Base-by-base conservation (phyloP, 2,113 vertebrate species). In the Falcunculus frontatus region DNA sequence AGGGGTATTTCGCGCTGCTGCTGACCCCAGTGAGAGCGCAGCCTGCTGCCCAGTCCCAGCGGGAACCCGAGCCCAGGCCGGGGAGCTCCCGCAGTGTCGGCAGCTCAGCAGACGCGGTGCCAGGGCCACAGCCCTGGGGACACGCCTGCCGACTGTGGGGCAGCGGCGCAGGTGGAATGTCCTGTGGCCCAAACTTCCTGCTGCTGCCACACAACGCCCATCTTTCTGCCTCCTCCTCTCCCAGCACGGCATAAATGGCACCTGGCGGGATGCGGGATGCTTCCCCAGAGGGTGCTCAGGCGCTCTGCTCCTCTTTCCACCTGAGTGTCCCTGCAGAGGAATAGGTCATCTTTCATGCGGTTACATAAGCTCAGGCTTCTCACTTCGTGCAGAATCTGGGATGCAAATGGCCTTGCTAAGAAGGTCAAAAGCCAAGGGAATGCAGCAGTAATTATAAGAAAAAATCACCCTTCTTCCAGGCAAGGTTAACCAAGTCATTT, bases 61-160 rank as follows among this genome's bases (percentile, higher is more conserved):
- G 93, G 97, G 97, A 97, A 98, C 96, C 46, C 72, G 97, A 98
- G 13, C 15, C 59, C 50, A 41, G 82, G 70, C 94, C 25, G 44
- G 37, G 53, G 94, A 96, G 96, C 95, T 91, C 91, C 89, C 8
- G 35, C 62, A 89, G 91, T 81, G 92, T 77, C 96, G 89, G 89
- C 30, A 41, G 57, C 59, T 9, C 42, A 10, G 42, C 6, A 14
- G 1, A 3, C 10, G 4, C 25, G 2, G 57, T 1, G 65, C 56
- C 75, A 15, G 35, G 16, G 9, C 6, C 11, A 3, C 7, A 26
- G 32, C 21, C 16, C 49, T 4, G 13, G 10, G 53, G 67, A 81
- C 95, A 89, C 81, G 18, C 42, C 57, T 26, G 16, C 30, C 11
- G 3, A 22, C 3, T 1, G 56, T 14, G 4, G 74, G 64, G 47